Conservation (phyloP, 2,797 vertebrate species). For the Cetoscarus ocellatus region DNA sequence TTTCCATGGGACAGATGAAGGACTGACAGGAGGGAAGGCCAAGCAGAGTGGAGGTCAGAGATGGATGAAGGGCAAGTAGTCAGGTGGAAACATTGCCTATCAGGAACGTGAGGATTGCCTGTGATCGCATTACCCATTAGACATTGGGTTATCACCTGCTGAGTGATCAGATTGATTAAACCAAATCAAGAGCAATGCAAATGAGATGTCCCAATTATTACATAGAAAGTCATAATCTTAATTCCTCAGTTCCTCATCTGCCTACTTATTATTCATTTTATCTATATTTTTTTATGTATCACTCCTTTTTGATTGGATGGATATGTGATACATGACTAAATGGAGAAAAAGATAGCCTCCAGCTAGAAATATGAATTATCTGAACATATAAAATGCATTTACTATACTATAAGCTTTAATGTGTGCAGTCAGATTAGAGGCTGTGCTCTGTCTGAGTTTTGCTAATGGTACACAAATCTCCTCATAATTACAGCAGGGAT, state of each 20-base stretch:
- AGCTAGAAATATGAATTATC: not conserved
- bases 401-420: not conserved
- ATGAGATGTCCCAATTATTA: slow-evolving; percentile 39
- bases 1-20: slow-evolving; percentile 51
- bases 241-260: slow-evolving; percentile 2
- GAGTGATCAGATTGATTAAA: slow-evolving; percentile 33
- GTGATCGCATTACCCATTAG: slow-evolving; percentile 50
- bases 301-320: not conserved
- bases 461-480: slow-evolving; percentile 59
- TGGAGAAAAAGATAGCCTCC: too few species aligned
- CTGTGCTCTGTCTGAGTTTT: slow-evolving; percentile 29
- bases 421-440: slow-evolving; percentile 35
- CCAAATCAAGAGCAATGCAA: slow-evolving; percentile 36
- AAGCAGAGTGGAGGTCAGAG: slow-evolving; percentile 42
- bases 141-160: slow-evolving; percentile 37
- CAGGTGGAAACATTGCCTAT: slow-evolving; percentile 53
- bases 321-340: not conserved
- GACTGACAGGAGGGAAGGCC: slow-evolving; percentile 38
- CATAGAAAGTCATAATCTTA: slow-evolving; percentile 22
- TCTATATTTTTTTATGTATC: not conserved
- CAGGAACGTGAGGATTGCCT: slow-evolving; percentile 14
- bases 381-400: not conserved
- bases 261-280: not conserved
- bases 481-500: slow-evolving; percentile 67
- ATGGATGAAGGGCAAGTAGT: slow-evolving; percentile 57